phyloP scores from a whole-genome alignment of 2,888 invertebrate species.

The Pyrgus malvae region DNA sequence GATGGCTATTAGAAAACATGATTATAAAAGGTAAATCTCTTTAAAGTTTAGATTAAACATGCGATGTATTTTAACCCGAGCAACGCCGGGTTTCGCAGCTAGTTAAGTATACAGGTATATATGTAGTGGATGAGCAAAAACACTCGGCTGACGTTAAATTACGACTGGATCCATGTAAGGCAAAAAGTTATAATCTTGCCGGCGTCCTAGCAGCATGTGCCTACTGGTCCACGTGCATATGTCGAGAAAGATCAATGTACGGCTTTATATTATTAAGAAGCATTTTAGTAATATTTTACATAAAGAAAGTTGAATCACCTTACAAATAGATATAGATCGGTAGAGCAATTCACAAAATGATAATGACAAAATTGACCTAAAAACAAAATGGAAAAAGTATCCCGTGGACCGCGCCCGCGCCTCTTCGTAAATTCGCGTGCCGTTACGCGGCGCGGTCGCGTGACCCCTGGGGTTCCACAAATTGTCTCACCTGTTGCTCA shows the following conservation, averaged over 20 bases:
- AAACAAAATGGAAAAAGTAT: neutral
- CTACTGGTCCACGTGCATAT: neutral
- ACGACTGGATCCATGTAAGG: neutral
- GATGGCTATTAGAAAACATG: no score
- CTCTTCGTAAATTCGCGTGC: conserved; percentile 25
- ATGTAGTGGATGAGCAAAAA: no score
- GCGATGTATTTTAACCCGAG: no score
- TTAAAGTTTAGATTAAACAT: no score
- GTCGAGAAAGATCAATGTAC: neutral
- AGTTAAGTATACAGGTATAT: no score
- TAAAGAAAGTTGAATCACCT: no score
- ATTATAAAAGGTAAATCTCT: no score
- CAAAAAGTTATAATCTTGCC: neutral
- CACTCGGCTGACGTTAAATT: neutral
- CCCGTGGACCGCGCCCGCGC: conserved; percentile 27
- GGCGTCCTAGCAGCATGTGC: neutral
- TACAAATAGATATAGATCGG: no score
- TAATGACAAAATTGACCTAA: neutral
- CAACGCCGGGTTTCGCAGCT: no score
- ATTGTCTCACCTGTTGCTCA: conserved; percentile 53
- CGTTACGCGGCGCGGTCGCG: conserved; percentile 39
- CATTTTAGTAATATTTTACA: neutral
- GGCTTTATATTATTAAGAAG: neutral
- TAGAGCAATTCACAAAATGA: no score
- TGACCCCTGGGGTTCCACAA: conserved; percentile 48